phyloP scores from a whole-genome alignment of 2,113 vertebrate genomes.

The Thalassarche chlororhynchos region DNA sequence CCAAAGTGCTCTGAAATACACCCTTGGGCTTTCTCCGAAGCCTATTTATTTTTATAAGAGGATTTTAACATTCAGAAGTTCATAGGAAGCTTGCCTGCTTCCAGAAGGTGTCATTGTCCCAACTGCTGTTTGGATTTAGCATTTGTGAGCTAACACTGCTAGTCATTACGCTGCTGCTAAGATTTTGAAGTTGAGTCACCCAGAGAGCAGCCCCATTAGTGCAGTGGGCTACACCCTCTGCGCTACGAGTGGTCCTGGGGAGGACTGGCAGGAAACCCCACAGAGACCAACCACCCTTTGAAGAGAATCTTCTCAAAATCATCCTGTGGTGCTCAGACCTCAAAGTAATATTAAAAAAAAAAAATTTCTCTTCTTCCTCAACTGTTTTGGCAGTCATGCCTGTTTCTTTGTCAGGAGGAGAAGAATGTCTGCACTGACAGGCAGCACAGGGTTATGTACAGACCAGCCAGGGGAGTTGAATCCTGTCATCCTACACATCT shows the following conservation, averaged over 20 bases:
- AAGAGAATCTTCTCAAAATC: neutral
- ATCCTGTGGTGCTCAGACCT: neutral
- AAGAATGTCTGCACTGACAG: neutral
- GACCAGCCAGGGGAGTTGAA: neutral
- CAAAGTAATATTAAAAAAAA: neutral
- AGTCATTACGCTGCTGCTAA: neutral
- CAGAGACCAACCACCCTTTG: neutral
- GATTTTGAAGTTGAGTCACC: neutral
- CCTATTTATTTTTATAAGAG: slow-evolving; percentile 4
- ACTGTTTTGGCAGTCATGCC: neutral
- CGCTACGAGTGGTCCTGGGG: neutral
- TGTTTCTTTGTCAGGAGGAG: neutral
- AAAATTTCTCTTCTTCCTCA: neutral
- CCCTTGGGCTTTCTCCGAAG: neutral
- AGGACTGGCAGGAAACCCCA: neutral
- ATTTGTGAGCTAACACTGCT: neutral
- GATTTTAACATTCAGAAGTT: slow-evolving; percentile 2
- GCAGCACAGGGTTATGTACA: neutral
- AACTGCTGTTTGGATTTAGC: neutral
- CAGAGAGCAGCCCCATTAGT: neutral
- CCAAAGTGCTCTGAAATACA: slow-evolving; percentile 6
- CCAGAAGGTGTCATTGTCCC: neutral
- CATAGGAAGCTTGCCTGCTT: neutral
- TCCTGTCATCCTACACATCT: neutral
- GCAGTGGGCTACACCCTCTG: neutral